Conservation (phyloP, 2,888 invertebrate genomes). For the Eudemis profundana region DNA sequence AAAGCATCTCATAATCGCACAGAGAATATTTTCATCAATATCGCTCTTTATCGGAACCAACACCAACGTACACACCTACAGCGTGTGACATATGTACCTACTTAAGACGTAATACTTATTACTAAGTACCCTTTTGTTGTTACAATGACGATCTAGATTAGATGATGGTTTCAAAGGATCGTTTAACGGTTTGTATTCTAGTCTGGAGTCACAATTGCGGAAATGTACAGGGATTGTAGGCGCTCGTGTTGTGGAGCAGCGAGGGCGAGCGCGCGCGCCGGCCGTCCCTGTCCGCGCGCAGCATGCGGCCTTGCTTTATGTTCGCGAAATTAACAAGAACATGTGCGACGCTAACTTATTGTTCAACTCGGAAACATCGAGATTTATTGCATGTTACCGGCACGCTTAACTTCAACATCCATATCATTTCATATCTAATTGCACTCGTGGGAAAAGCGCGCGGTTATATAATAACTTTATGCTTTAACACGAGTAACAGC, state of each 20-base stretch:
- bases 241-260: conserved; percentile 30
- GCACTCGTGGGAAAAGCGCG: conserved; percentile 40
- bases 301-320: conserved; percentile 63
- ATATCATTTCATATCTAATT: conserved; percentile 50
- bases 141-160: conserved; percentile 14
- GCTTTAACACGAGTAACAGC: conserved; percentile 43
- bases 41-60: background rate
- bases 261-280: conserved; percentile 28
- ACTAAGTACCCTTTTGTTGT: background rate
- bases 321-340: conserved; percentile 70
- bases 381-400: conserved; percentile 63
- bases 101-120: background rate
- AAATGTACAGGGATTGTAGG: conserved; percentile 36
- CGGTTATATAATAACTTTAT: conserved; percentile 30
- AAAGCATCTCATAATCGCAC: too few species aligned
- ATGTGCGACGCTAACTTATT: conserved; percentile 67
- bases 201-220: conserved; percentile 12
- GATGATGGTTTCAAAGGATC: conserved; percentile 26
- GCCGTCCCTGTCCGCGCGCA: conserved; percentile 54
- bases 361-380: conserved; percentile 61
- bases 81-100: background rate
- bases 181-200: conserved; percentile 23
- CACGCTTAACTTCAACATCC: conserved; percentile 56
- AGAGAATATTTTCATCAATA: background rate
- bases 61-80: background rate